Conservation (phyloP, 2,888 invertebrate genomes). For the Pseudococcus longispinus region DNA sequence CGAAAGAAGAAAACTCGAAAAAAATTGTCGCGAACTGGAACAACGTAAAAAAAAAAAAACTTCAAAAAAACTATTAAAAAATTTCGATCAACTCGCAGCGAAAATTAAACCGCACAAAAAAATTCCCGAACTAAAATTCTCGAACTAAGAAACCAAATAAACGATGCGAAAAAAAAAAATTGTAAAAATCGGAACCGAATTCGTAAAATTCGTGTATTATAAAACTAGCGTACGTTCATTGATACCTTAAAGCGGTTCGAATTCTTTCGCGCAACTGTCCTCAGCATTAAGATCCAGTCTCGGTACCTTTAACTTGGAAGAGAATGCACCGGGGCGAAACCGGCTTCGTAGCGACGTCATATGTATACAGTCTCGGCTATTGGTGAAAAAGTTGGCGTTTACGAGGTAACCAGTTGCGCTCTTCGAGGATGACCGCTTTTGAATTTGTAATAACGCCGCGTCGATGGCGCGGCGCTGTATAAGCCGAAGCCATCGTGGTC, state of each 20-base stretch:
- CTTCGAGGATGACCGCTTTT: constrained; percentile 54
- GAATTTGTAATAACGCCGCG: background rate
- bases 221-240: constrained; percentile 34
- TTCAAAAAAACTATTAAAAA: background rate
- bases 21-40: background rate
- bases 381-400: constrained; percentile 53
- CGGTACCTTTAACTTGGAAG: constrained; percentile 53
- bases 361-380: constrained; percentile 41
- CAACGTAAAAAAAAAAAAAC: background rate
- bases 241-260: constrained; percentile 51
- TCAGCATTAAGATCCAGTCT: constrained; percentile 53
- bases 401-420: constrained; percentile 54
- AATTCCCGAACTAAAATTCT: constrained; percentile 43
- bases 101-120: constrained; percentile 22
- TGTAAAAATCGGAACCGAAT: constrained; percentile 44
- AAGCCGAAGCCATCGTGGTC: background rate
- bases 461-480: background rate
- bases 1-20: constrained; percentile 6
- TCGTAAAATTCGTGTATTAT: constrained; percentile 25
- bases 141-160: constrained; percentile 16
- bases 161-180: background rate
- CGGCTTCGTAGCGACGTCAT: constrained; percentile 54
- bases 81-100: background rate
- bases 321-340: constrained; percentile 56
- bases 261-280: constrained; percentile 56